Conservation (phyloP, 1,140 invertebrate genomes). For the Leptestheria dahalacensis region DNA sequence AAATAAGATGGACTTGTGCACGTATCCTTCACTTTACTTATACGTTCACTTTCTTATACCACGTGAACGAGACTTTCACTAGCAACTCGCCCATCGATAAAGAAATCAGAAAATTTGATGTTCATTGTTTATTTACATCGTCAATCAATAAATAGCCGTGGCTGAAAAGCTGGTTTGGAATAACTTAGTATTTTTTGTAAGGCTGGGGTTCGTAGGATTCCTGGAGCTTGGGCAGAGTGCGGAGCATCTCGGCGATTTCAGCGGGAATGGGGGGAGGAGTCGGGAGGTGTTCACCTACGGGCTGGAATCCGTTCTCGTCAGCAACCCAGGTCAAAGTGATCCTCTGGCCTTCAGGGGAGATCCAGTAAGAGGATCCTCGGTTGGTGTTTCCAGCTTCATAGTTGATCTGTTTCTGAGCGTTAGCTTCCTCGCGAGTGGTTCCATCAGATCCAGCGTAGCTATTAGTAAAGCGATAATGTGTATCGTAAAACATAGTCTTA, state of each 20-base stretch:
- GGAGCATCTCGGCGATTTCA: background rate
- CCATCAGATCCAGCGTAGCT: conserved; percentile 12
- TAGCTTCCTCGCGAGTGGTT: conserved; percentile 9
- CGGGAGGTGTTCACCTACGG: conserved; percentile 22
- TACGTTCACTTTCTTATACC: too few species aligned
- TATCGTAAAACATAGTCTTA: background rate
- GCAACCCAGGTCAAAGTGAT: conserved; percentile 19
- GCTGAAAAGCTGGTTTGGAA: too few species aligned
- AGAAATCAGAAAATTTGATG: too few species aligned
- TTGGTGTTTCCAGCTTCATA: conserved; percentile 17
- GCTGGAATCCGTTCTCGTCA: conserved; percentile 23
- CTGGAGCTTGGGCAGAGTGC: background rate
- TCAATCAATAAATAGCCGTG: too few species aligned
- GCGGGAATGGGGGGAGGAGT: conserved; percentile 17
- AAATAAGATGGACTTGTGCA: too few species aligned
- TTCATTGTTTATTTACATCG: too few species aligned
- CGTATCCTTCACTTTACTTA: too few species aligned
- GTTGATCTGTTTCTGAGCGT: conserved; percentile 1
- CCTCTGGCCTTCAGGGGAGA: conserved; percentile 19
- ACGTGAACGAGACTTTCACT: too few species aligned
- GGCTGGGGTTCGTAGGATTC: background rate
- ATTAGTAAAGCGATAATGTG: background rate
- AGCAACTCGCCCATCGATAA: too few species aligned
- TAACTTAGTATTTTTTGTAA: background rate
- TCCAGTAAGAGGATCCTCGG: conserved; percentile 26